Evolutionary conservation across 1,140 invertebrate species (phyloP).

Genomic region (Drosophila nannoptera): DNA sequence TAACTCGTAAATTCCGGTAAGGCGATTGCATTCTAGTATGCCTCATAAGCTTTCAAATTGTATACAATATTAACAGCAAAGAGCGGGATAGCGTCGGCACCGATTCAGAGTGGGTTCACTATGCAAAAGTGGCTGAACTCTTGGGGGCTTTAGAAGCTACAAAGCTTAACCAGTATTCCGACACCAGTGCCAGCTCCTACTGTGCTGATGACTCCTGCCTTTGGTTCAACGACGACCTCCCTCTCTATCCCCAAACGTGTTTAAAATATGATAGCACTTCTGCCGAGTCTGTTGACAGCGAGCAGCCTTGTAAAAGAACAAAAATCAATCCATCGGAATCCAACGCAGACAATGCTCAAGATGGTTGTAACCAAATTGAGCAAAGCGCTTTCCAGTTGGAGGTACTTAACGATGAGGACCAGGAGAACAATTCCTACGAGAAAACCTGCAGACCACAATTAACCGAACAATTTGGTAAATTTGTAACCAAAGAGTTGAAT

Average conservation of each 20-base stretch:
- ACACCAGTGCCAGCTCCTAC: not conserved
- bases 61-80: slow-evolving; percentile 1
- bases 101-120: slow-evolving; percentile 39
- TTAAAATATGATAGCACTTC: not conserved
- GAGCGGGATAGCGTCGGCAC: slow-evolving; percentile 1
- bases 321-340: not conserved
- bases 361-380: slow-evolving; percentile 1
- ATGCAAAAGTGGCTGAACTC: slow-evolving; percentile 20
- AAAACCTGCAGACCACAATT: not conserved
- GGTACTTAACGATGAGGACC: not conserved
- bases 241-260: not conserved
- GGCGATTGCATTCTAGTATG: not conserved
- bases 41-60: not conserved
- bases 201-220: slow-evolving; percentile 6
- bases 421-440: not conserved
- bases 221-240: not conserved
- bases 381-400: not conserved
- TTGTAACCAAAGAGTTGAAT: slow-evolving; percentile 46
- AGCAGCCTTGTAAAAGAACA: not conserved
- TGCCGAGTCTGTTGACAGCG: not conserved
- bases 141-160: slow-evolving; percentile 1
- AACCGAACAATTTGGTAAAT: slow-evolving; percentile 43
- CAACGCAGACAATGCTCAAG: not conserved
- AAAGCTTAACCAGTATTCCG: not conserved
- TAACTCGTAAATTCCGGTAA: slow-evolving; percentile 38